Base-by-base conservation (phyloP, 2,888 invertebrate species). In the Pachycephus smyrnensis region DNA sequence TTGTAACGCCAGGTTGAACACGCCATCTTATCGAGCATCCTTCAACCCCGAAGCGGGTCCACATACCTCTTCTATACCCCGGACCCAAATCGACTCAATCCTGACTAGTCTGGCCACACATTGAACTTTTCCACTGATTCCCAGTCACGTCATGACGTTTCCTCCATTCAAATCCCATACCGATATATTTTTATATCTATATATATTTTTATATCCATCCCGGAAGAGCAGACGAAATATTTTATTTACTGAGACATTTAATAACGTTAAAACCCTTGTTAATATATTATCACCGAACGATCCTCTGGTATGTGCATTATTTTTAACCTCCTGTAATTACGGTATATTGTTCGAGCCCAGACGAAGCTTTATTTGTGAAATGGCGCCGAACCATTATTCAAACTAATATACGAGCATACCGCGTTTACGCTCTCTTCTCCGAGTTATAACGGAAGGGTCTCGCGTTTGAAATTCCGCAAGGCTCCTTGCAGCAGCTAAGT, bases 381-480 rank as follows among this genome's bases (percentile, higher is more conserved):
- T 55, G 15, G 23, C 15, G 9, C 55, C 23, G 23, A 55, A 55
- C 23, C 23, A 55, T 55, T 55, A 9, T 55, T 55, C 55, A 55
- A 55, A 23, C 55, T 55, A 55, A 55, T 55, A 55, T 55, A 23
- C 55, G 55, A 23, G 23, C 55, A 55, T 55, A 23, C 55, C 55
- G 23, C 55, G 55, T 23, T 55, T 55, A 55, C 23, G 55, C 55
- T 55, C 55, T 55, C 55, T 55, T 55, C 55, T 55, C 23, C 23
- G 55, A 55, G 55, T 23, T 55, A 55, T 23, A 55, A 55, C 55
- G 55, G 23, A 23, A 55, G 55, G 55, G 55, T 23, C 23, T 9
- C 55, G 71, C 71, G 31, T 33, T 71, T 71, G 71, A 71, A 71
- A 71, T 71, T 71, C 71, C 71, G 71, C 71, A 31, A 33, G 31